phyloP scores from a whole-genome alignment of 2,797 vertebrate species.

The Astyanax mexicanus region DNA sequence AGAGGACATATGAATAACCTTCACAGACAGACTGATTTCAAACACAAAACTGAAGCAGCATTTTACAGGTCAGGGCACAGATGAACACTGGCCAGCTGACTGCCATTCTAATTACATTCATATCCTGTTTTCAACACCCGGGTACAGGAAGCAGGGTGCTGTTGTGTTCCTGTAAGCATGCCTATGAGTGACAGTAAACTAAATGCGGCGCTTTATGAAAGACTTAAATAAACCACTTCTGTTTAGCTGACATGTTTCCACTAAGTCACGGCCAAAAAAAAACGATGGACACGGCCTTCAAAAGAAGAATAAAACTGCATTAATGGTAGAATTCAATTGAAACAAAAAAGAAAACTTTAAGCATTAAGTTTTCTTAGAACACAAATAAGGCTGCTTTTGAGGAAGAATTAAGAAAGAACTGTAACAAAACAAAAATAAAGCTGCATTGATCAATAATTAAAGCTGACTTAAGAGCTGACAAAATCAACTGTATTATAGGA shows the following conservation, averaged over 20 bases:
- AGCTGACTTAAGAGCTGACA: too few species aligned
- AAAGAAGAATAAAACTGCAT: neutral
- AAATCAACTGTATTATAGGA: too few species aligned
- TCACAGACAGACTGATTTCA: too few species aligned
- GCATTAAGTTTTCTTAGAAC: neutral
- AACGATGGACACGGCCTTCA: neutral
- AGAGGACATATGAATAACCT: too few species aligned
- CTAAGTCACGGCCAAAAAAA: neutral
- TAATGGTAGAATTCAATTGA: neutral
- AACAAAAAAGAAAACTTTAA: neutral
- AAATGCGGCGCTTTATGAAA: neutral
- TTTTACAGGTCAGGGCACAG: too few species aligned
- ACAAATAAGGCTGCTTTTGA: neutral
- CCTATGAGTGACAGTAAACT: neutral
- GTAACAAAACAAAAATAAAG: too few species aligned
- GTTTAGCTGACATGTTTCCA: neutral
- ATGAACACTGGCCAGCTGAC: neutral
- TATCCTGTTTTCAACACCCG: neutral
- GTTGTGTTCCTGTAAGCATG: neutral
- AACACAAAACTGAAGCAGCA: too few species aligned
- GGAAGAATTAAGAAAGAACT: too few species aligned
- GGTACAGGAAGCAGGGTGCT: neutral
- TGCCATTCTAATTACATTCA: neutral
- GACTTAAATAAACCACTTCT: neutral
- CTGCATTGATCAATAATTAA: too few species aligned